A percentile compares a stretch with the other conserved stretches of the same genome.
Conservation (phyloP, 2,888 invertebrate species). For the Tanaodytes sp. region DNA sequence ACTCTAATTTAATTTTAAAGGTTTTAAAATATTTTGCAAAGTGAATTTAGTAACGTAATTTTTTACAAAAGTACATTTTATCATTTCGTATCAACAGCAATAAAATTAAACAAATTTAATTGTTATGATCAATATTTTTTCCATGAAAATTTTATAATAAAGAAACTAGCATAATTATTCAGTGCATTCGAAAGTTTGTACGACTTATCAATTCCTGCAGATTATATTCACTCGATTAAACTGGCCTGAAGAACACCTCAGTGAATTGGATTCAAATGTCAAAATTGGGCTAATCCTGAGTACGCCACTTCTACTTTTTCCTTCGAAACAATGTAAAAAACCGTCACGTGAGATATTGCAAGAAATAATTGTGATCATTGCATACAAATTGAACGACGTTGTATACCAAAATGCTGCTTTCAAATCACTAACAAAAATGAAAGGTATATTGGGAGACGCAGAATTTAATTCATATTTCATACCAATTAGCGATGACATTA, state of each 20-base stretch:
- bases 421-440: constrained; percentile 81
- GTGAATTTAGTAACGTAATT: too few relatives aligned
- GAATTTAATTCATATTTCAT: constrained; percentile 77
- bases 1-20: too few relatives aligned
- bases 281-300: constrained; percentile 71
- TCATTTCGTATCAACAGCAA: too few relatives aligned
- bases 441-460: constrained; percentile 79
- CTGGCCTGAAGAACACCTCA: constrained; percentile 57
- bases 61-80: too few relatives aligned
- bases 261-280: constrained; percentile 71
- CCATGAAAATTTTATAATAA: too few relatives aligned
- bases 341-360: constrained; percentile 62
- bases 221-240: constrained; percentile 63
- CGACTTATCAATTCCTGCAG: too few relatives aligned
- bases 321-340: constrained; percentile 61
- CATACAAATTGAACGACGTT: constrained; percentile 73
- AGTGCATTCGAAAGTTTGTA: too few relatives aligned
- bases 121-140: too few relatives aligned
- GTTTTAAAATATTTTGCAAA: too few relatives aligned
- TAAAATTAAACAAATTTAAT: too few relatives aligned
- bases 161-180: too few relatives aligned
- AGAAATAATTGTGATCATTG: constrained; percentile 69
- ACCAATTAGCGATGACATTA: constrained; percentile 73
- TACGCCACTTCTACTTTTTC: constrained; percentile 70
- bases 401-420: constrained; percentile 79